Percentiles rank a stretch among this genome's conserved stretches.
Conservation (phyloP, 1,140 invertebrate genomes). For the Contarinia nasturtii region DNA sequence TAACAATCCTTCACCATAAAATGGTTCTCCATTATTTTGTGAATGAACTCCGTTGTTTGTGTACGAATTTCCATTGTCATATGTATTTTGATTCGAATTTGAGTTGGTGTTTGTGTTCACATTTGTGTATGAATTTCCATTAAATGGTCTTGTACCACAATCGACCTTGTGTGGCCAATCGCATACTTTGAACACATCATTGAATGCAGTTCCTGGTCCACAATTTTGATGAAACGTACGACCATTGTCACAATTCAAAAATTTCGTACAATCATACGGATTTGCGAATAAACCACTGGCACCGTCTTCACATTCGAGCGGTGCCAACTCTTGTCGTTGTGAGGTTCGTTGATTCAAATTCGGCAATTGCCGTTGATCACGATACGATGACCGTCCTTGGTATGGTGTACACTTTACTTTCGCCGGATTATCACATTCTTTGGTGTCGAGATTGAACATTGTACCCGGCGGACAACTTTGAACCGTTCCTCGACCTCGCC, state of each 20-base stretch:
- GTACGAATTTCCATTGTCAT: no score
- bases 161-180: constrained; percentile 40
- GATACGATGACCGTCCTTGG: neutral
- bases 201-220: constrained; percentile 45
- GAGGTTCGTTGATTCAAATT: neutral
- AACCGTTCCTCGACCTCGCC: constrained; percentile 31
- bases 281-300: constrained; percentile 34
- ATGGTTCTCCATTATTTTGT: no score
- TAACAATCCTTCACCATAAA: no score
- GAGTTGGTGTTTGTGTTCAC: no score
- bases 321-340: no score
- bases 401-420: constrained; percentile 33
- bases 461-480: constrained; percentile 45
- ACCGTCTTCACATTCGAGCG: constrained; percentile 21
- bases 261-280: constrained; percentile 40
- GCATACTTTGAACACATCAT: constrained; percentile 31
- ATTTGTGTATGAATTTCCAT: no score
- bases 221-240: constrained; percentile 36
- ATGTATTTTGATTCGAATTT: no score
- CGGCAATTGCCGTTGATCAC: neutral
- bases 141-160: neutral
- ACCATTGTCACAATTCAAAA: constrained; percentile 42
- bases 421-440: constrained; percentile 40
- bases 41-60: no score
- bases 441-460: constrained; percentile 37